Conservation (phyloP, 1,140 invertebrate species). For the Eueides isabella region DNA sequence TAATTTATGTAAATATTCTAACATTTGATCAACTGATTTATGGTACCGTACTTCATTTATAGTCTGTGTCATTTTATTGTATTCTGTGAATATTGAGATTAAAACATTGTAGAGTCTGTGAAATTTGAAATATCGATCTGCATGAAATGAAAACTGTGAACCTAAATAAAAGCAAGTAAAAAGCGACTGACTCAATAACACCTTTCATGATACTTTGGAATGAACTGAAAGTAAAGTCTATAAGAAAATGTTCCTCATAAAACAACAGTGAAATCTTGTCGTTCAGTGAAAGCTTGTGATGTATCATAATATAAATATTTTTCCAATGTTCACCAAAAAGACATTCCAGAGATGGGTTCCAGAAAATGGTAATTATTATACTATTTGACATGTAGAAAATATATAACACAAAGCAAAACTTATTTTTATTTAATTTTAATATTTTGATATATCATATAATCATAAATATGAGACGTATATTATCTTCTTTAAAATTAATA, state of each 20-base stretch:
- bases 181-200: conserved; percentile 40
- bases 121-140: conserved; percentile 11
- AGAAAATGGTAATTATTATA: conserved; percentile 61
- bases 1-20: too few species aligned
- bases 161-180: conserved; percentile 19
- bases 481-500: too few species aligned
- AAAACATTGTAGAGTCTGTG: neutral
- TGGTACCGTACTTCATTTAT: too few species aligned
- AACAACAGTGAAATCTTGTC: conserved; percentile 57
- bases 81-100: too few species aligned
- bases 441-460: conserved; percentile 42
- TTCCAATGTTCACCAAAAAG: conserved; percentile 44
- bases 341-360: conserved; percentile 77
- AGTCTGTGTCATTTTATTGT: too few species aligned
- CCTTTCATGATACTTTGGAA: conserved; percentile 48
- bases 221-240: conserved; percentile 44
- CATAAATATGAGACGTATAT: too few species aligned
- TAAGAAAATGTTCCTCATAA: conserved; percentile 54
- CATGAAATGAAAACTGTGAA: conserved; percentile 24
- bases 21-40: too few species aligned
- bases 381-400: neutral
- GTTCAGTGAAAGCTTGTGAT: conserved; percentile 69
- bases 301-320: conserved; percentile 56
- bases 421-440: neutral
- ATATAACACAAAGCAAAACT: neutral